Evolutionary conservation across 2,888 invertebrate genomes (phyloP).

Genomic region (Vandiemenella viatica): DNA sequence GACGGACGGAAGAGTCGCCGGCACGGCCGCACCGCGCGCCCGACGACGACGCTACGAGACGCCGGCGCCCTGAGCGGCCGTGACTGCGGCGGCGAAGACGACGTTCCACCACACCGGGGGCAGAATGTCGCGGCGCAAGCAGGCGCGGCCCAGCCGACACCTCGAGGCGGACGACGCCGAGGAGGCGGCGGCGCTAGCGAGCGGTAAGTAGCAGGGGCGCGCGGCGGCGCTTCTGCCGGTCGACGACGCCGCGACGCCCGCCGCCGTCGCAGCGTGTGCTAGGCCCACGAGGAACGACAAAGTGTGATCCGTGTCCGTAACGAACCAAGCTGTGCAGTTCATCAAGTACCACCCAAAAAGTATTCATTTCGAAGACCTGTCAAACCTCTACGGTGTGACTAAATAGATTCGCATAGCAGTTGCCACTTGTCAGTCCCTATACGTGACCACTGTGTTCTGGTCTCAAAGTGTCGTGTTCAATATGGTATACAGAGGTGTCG

Average conservation of each 20-base stretch:
- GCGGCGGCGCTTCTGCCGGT: background rate
- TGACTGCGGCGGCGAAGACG: background rate
- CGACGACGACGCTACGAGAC: slow-evolving; percentile 2
- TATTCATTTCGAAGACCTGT: too few species aligned
- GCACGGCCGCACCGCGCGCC: background rate
- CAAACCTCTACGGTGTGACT: too few species aligned
- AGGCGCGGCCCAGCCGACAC: slow-evolving; percentile 36
- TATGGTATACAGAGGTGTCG: too few species aligned
- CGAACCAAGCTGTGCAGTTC: too few species aligned
- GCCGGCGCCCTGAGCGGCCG: too few species aligned
- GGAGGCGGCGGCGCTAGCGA: background rate
- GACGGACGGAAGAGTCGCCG: background rate
- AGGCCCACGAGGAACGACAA: too few species aligned
- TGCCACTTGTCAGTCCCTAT: too few species aligned
- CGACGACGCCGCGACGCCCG: background rate
- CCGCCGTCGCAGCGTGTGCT: background rate
- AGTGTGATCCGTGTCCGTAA: too few species aligned
- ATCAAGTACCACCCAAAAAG: too few species aligned
- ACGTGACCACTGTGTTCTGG: too few species aligned
- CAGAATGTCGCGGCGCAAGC: slow-evolving; percentile 37
- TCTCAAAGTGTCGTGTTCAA: too few species aligned
- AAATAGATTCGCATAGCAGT: too few species aligned
- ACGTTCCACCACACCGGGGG: slow-evolving; percentile 1
- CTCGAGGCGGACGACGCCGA: slow-evolving; percentile 32
- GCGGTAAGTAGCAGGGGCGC: background rate